Evolutionary conservation across 2,888 invertebrate genomes (phyloP).

Genomic region (Vandiemenella viatica): DNA sequence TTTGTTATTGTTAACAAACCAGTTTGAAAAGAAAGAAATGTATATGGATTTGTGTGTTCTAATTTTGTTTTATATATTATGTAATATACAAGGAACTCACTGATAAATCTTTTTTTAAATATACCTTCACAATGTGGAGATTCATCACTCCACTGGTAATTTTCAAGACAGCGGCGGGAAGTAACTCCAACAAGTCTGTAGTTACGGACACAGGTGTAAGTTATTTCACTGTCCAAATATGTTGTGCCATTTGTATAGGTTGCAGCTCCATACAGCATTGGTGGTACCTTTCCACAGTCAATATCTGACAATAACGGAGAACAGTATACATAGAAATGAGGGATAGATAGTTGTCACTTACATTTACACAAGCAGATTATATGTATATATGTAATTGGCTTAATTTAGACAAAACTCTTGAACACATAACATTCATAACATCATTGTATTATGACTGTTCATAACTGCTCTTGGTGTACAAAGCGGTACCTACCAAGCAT

Average conservation of each 20-base stretch:
- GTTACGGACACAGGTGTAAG: conserved; percentile 64
- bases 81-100: not conserved
- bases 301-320: too few relatives aligned
- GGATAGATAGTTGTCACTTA: not conserved
- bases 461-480: too few relatives aligned
- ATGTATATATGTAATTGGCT: not conserved
- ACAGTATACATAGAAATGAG: conserved; percentile 7
- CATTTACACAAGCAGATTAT: not conserved
- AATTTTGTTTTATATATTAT: not conserved
- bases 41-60: not conserved
- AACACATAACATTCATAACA: too few relatives aligned
- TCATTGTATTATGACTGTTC: too few relatives aligned
- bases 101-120: not conserved
- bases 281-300: conserved; percentile 73
- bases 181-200: conserved; percentile 63
- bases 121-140: conserved; percentile 77
- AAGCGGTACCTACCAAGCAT: too few relatives aligned
- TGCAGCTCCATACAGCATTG: conserved; percentile 60
- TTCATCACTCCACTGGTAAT: conserved; percentile 67
- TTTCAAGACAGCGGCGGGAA: conserved; percentile 54
- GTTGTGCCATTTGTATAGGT: conserved; percentile 65
- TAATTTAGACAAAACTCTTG: too few relatives aligned
- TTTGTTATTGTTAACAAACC: too few relatives aligned
- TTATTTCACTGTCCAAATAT: conserved; percentile 62
- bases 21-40: too few relatives aligned